Conservation (phyloP, 2,113 vertebrate genomes). For the Telmatochromis sp. region DNA sequence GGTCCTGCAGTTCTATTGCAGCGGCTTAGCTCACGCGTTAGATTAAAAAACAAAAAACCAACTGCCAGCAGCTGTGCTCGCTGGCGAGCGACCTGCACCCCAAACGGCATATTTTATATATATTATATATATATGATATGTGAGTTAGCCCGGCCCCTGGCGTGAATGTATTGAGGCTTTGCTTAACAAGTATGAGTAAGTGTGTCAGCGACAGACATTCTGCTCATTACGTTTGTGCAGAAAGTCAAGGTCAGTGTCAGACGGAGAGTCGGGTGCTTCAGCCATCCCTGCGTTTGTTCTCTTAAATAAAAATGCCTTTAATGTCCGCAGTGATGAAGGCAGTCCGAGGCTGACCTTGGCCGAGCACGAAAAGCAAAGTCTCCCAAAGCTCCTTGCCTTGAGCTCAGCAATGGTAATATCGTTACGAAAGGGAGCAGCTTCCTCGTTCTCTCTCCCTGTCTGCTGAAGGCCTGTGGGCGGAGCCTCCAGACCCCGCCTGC, state of each 20-base stretch:
- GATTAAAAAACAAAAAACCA: not conserved
- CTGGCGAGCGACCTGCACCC: slow-evolving; percentile 58
- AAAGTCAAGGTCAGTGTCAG: not conserved
- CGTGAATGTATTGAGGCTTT: slow-evolving; percentile 38
- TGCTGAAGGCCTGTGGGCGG: slow-evolving; percentile 63
- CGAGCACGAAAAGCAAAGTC: not conserved
- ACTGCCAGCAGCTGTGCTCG: slow-evolving; percentile 61
- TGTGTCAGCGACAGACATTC: slow-evolving; percentile 22
- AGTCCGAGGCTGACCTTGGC: not conserved
- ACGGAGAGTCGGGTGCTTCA: not conserved
- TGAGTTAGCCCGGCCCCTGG: slow-evolving; percentile 77
- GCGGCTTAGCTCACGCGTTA: slow-evolving; percentile 49
- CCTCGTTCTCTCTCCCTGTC: slow-evolving; percentile 59
- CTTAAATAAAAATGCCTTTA: not conserved
- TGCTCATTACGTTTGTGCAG: slow-evolving; percentile 1
- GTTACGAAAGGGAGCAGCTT: slow-evolving; percentile 44
- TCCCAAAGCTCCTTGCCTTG: slow-evolving; percentile 33
- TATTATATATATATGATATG: slow-evolving; percentile 82
- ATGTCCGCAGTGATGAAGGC: not conserved
- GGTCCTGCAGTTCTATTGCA: slow-evolving; percentile 77
- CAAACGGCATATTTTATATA: slow-evolving; percentile 78
- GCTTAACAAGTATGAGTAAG: not conserved
- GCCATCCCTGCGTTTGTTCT: not conserved
- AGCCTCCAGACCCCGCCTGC: slow-evolving; percentile 55
- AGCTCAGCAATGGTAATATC: slow-evolving; percentile 39